Evolutionary conservation across 2,797 vertebrate genomes (phyloP), one percentile per base, ranked within the genome.

Genomic region (Anguilla pacifica): DNA sequence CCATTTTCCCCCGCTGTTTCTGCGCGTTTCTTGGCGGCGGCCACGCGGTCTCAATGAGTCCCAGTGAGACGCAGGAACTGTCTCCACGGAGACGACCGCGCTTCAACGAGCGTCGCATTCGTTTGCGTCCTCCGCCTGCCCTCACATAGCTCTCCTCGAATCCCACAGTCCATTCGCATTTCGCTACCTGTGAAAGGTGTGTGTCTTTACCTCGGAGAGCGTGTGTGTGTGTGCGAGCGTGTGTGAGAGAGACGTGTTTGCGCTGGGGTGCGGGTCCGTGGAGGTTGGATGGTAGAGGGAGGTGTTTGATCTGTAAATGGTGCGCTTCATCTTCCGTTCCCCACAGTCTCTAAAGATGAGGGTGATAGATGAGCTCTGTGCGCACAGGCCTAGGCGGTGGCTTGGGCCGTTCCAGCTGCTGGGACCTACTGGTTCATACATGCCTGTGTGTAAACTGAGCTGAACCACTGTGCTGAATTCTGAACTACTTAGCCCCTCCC

Each of bases 341-440:
- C 92, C 86, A 89, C 87, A 91, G 92, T 91, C 91, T 89, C 88
- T 90, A 92, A 92, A 91, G 90, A 86, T 85, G 70, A 82, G 88
- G 88, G 89, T 94, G 94, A 95, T 94, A 91, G 92, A 96, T 95
- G 94, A 93, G 89, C 90, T 79, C 88, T 88, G 93, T 93, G 94
- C 93, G 89, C 91, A 86, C 85, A 4, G 85, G 70, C 89, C 92
- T 91, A 92, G 22, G 67, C 90, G 85, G 91, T 92, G 81, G 85
- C 83, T 84, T 74, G 83, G 89, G 90, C 59, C 59, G 86, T n/a
- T 74, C 70, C 35, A 28, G 67, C 28, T 35, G 5, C 3, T 5
- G 72, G 72, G 35, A 19, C 72, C 35, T 43, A 43, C 35, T 39
- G 35, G 35, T 74, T 31, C 28, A 74, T 43, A 77, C 31, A 77